Base-by-base conservation (phyloP, 2,888 invertebrate genomes). In the Chaetogeoica ovagalla region DNA sequence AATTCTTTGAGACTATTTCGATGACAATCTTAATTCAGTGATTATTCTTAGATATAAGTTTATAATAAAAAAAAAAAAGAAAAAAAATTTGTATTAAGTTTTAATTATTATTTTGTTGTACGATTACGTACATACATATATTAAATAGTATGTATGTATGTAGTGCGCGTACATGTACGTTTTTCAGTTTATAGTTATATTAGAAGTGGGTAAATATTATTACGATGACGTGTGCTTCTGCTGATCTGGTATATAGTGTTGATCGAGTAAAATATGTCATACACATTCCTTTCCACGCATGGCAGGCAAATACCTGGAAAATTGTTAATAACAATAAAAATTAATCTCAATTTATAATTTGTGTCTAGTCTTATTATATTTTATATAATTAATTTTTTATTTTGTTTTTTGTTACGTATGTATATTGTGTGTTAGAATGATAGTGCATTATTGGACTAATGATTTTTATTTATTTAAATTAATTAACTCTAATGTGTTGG, bases 21-120 rank as follows among this genome's bases (percentile, higher is more conserved):
- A n/a, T 75, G 74, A 66, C 74, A 75, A 75, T 75, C 74, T 43
- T 75, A 23, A 66, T 39, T 57, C 57, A 59, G 74, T 75, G 57
- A 75, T 66, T n/a, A 63, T 30, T 30, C 52, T 63, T 62, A 72
- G 30, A 19, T 13, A 7, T 72, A 72, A 72, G 48, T 72, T 72
- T 62, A 37, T 73, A 37, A 11, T 13, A 48, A 48, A 63, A 30
- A 52, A 69, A 30, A 55, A 55, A 23, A 39, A 13, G 0, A 39
- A 39, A 6, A 39, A 39, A 6, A 39, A 39, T 7, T 6, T 43
- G 9, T 69, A 52, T 55, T 19, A 19, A 39, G 7, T 39, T 21
- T 37, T 15, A 30, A 15, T 39, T n/a, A 37, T 55, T 43, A 43
- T 43, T n/a, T 43, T 9, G 43, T 43, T 43, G 43, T 6, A 43